Base-by-base conservation (phyloP, 2,797 vertebrate genomes). In the Microhierax caerulescens region DNA sequence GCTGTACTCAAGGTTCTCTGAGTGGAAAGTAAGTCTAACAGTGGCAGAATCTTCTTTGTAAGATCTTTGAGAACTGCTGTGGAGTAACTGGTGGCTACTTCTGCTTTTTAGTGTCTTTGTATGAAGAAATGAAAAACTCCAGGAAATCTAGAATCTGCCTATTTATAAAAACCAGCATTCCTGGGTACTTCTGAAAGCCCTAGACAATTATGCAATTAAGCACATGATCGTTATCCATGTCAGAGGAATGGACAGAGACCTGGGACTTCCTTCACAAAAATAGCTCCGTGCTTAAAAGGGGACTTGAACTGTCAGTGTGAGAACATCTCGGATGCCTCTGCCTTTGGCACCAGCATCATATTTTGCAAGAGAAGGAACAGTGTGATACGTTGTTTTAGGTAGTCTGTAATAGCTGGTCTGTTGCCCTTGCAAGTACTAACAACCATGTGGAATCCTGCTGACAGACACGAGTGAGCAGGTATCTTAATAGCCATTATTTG, bases 281-380 rank as follows among this genome's bases (percentile, higher is more conserved):
- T 19, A 70, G 21, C 51, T 82, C 4, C 0, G 13, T 86, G 48
- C 43, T 79, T 41, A 60, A 43, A 54, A 30, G 39, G 9, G 6
- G 8, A 5, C 45, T 75, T 75, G 69, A 94, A 37, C 73, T 85
- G 45, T 45, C 25, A 4, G 10, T 65, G 41, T 72, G 83, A 28
- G 76, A 94, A 85, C 53, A 69, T 27, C 75, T 93, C 60, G 1
- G 12, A 37, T 87, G 50, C 53, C 57, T 72, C 73, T 57, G 74
- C 23, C 41, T 67, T 53, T 57, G 56, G 30, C 0, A 0, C 14
- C 51, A 64, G 67, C 43, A 10, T 56, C 0, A 0, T 12, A 12
- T 85, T 79, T 89, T 3, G 0, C 48, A 17, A 25, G 72, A 63
- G 20, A 76, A 54, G 57, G 30, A 19, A 20, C 4, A 18, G 24